Percentiles rank a stretch among this genome's conserved stretches.
phyloP scores from a whole-genome alignment of 2,797 vertebrate species.

The Chiloscyllium punctatum region DNA sequence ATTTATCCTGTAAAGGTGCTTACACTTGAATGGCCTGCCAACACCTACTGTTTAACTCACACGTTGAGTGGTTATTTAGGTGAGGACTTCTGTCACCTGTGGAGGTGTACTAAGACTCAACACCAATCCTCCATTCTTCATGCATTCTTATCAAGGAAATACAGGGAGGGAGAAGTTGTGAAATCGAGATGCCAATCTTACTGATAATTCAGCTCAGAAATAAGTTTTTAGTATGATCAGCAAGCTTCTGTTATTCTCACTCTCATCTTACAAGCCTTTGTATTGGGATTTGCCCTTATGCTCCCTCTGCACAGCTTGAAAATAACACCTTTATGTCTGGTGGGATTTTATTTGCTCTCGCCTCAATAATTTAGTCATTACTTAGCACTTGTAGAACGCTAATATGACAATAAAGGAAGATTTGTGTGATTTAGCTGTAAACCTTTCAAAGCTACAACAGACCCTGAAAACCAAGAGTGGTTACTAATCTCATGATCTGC shows the following conservation, averaged over 20 bases:
- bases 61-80: background rate
- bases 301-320: background rate
- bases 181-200: background rate
- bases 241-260: background rate
- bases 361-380: background rate
- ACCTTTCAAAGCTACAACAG: background rate
- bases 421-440: background rate
- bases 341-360: background rate
- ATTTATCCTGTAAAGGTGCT: background rate
- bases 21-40: background rate
- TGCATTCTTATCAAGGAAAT: background rate
- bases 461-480: background rate
- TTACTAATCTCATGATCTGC: background rate
- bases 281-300: background rate
- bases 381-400: background rate
- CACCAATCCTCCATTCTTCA: background rate
- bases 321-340: background rate
- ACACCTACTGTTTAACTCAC: background rate
- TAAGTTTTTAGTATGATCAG: background rate
- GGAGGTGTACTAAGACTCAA: background rate
- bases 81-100: background rate
- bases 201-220: background rate
- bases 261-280: background rate
- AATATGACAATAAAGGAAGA: slow-evolving; percentile 13
- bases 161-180: background rate